These are phyloP conservation scores for Cercocebus atys DNA, from an alignment of 2,113 vertebrate species.

Conservation along the genomic window DNA sequence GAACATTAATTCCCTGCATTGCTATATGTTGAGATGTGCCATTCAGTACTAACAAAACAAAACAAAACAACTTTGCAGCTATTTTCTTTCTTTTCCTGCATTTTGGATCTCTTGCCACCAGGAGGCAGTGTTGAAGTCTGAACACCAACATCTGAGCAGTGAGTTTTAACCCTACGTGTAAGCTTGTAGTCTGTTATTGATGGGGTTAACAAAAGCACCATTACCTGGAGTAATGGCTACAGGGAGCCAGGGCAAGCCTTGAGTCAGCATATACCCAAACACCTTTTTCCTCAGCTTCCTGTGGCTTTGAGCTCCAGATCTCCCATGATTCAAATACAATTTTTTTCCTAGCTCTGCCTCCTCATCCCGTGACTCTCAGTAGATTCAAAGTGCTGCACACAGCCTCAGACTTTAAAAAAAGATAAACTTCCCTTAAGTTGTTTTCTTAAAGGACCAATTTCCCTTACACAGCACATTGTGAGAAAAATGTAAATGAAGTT, in stretches of 20 bases:
- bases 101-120: neutral
- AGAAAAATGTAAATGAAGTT: neutral
- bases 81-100: neutral
- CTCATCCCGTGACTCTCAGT: accelerated
- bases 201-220: neutral
- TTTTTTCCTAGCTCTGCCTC: accelerated
- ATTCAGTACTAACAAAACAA: neutral
- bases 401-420: neutral
- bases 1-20: accelerated
- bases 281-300: no score
- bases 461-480: neutral
- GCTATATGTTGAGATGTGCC: neutral
- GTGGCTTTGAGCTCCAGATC: neutral
- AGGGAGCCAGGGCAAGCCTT: neutral
- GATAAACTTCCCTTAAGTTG: neutral
- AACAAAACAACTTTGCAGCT: neutral
- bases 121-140: neutral
- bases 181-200: neutral
- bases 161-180: accelerated
- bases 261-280: no score
- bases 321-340: accelerated
- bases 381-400: neutral
- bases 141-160: neutral
- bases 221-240: neutral
- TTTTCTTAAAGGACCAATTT: conserved; percentile 2